These are phyloP conservation scores for Nannospalax galili DNA, from an alignment of 2,113 vertebrate species.

Conservation along the genomic window DNA sequence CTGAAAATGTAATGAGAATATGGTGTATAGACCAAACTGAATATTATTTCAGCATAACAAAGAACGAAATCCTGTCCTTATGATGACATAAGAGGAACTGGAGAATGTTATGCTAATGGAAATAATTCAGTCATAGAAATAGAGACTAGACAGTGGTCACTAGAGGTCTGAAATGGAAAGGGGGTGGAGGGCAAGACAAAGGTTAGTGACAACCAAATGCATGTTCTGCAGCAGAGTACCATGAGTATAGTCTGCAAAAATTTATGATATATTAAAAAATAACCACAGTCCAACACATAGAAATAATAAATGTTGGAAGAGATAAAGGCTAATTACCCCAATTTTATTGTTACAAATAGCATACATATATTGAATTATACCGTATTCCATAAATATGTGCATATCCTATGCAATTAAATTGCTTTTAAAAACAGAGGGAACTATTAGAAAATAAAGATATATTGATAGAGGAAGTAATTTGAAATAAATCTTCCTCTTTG, in stretches of 20 bases:
- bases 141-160: neutral
- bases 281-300: neutral
- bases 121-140: neutral
- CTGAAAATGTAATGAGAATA: neutral
- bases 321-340: neutral
- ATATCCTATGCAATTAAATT: neutral
- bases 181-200: neutral
- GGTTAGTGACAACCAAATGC: neutral
- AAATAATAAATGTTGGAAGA: neutral
- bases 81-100: neutral
- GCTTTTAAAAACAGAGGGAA: neutral
- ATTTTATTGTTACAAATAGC: neutral
- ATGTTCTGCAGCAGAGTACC: neutral
- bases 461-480: neutral
- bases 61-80: neutral
- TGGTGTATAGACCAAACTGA: neutral
- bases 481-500: neutral
- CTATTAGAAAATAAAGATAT: neutral
- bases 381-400: neutral
- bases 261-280: neutral
- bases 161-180: neutral
- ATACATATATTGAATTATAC: neutral
- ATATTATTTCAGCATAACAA: neutral
- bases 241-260: neutral
- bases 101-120: neutral